Evolutionary conservation across 2,113 vertebrate genomes (phyloP), one percentile per base, ranked within the genome.

Genomic region (Pandion haliaetus): DNA sequence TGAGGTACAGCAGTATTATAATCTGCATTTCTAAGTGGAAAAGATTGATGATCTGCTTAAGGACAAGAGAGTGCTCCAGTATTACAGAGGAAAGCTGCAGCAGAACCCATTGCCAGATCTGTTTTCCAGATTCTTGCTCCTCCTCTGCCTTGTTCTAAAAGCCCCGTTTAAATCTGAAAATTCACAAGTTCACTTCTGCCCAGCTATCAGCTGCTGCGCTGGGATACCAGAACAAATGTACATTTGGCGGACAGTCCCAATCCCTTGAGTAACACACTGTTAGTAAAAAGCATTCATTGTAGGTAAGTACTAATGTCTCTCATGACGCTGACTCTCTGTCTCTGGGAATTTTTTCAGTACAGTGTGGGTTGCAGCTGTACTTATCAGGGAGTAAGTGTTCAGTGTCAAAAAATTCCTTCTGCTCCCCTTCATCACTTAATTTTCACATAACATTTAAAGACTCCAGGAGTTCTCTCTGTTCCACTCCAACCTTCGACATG

Each of bases 361-460:
- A 44, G 16, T 65, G 40, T 52, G 49, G 73, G 44, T 44, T 85
- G 63, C 57, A 86, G 80, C 67, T 90, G 66, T 82, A 61, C 18
- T 88, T 93, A 79, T 7, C 25, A 90, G 36, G 76, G 17, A 86
- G 9, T 61, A 91, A 88, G 45, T 50, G 47, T 82, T 85, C 62
- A 61, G 26, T 40, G 42, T 80, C 32, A 73, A 91, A 86, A 66
- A 25, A 78, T 58, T 65, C 40, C 26, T 66, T 78, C 57, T 79
- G 61, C 81, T 90, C n/a, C 32, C 66, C 72, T 73, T 67, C 31
- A 63, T 55, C 45, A 70, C 67, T 72, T 67, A 31, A 59, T 55
- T 42, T 90, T 93, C 86, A 92, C 59, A 45, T 52, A 45, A 38
- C 44, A 85, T 80, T 96, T 92, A 77, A 83, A 92, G 62, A 80